Evolutionary conservation across 2,113 vertebrate genomes (phyloP), one percentile per base, ranked within the genome.

Genomic region (Fregetta grallaria): DNA sequence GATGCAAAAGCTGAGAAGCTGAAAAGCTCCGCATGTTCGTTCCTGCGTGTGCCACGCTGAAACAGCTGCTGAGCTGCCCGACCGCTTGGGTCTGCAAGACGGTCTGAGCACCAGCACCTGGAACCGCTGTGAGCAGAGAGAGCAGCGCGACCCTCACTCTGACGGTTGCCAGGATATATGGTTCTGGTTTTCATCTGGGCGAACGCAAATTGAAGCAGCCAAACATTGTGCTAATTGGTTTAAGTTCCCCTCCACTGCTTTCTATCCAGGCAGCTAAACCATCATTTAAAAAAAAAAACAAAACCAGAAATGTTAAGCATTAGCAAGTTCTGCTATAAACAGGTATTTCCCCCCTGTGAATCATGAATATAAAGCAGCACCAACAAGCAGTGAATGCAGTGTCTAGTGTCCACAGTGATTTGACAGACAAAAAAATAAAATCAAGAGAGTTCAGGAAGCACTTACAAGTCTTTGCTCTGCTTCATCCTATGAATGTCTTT

Each of bases 401-500:
- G 12, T 1, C 25, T 59, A 5, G 61, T 14, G 30, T 12, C 86
- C n/a, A 13, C 61, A 47, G 3, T 1, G 53, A 32, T 19, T 2
- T 23, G 26, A 50, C 45, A 34, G 13, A 30, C 8, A 23, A 10
- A 45, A 55, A 22, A 67, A 71, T 16, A 49, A 61, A 80, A 87
- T 22, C 3, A 53, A 27, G 10, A 21, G 25, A 22, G 6, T 11
- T 73, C 29, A 71, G 44, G 71, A 22, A 80, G 32, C 63, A 98
- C 98, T 98, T 94, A 99, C 99, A 99, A 98, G 88, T 99, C 99
- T 97, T 99, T 99, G 97, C 98, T 99, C 98, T 99, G 99, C 97
- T 99, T 99, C 98, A 99, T 99, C 95, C 99, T 98, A 70, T 99
- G 99, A 96, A 99, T 99, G 97, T 99, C 99, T 94, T 99, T 99